Evolutionary conservation across 2,113 vertebrate species (phyloP).

Genomic region (Muscicapa adusta): DNA sequence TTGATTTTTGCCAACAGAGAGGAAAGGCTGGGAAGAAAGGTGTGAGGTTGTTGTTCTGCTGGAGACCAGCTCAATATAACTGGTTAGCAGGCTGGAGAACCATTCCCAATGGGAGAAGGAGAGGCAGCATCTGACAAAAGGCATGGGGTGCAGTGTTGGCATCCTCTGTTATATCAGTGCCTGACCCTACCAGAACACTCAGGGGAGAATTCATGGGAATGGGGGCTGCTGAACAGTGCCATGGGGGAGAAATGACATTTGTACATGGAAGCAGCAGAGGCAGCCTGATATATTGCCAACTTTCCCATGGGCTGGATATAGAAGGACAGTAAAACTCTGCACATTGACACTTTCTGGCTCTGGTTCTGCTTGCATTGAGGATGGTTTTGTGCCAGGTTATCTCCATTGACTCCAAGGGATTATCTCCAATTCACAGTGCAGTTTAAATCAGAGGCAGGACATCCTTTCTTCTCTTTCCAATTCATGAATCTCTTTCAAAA

Average conservation of each 20-base stretch:
- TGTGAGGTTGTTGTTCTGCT: not conserved
- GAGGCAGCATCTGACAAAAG: not conserved
- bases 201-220: not conserved
- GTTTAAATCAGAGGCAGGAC: constrained; percentile 17
- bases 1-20: not conserved
- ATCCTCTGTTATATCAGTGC: not conserved
- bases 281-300: not conserved
- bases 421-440: constrained; percentile 4
- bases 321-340: not conserved
- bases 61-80: not conserved
- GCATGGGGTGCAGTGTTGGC: not conserved
- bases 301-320: not conserved
- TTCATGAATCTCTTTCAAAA: constrained; percentile 25
- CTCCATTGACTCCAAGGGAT: not conserved
- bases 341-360: not conserved
- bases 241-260: not conserved
- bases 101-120: not conserved
- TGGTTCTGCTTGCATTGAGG: not conserved
- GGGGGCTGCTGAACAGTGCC: not conserved
- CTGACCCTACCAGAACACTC: not conserved
- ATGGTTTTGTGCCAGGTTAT: constrained; percentile 30
- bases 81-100: not conserved
- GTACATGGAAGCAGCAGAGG: not conserved
- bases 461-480: constrained; percentile 18
- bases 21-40: not conserved